Evolutionary conservation across 2,888 invertebrate species (phyloP).

Genomic region (Dendrolimus houi): DNA sequence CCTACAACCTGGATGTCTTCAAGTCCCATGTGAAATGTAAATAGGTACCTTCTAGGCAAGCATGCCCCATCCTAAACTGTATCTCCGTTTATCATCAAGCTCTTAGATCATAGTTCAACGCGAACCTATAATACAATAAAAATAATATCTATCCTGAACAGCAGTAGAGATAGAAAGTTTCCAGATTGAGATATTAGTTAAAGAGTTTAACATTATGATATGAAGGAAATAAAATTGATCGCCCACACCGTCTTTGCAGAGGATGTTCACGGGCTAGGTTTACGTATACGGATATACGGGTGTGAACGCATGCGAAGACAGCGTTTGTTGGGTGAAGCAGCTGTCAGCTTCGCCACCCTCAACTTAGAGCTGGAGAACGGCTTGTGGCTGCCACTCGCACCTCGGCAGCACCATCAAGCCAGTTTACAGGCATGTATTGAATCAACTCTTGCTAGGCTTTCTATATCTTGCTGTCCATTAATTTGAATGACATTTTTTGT

Average conservation of each 20-base stretch:
- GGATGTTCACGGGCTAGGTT: conserved; percentile 94
- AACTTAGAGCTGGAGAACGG: conserved; percentile 94
- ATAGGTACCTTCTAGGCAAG: too few species aligned
- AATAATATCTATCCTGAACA: too few species aligned
- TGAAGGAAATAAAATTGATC: too few species aligned
- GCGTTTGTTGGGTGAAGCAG: conserved; percentile 92
- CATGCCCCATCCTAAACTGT: too few species aligned
- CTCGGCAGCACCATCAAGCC: conserved; percentile 69
- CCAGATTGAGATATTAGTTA: too few species aligned
- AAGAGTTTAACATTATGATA: too few species aligned
- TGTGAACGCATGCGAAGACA: conserved; percentile 95
- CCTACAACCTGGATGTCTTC: too few species aligned
- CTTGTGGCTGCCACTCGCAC: conserved; percentile 91
- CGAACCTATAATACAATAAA: too few species aligned
- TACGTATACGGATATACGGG: conserved; percentile 92
- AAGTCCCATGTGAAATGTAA: too few species aligned
- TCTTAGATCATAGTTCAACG: too few species aligned
- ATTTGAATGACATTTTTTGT: neutral
- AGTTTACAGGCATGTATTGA: conserved; percentile 35
- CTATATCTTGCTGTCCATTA: neutral
- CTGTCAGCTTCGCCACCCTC: conserved; percentile 92
- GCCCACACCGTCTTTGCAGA: conserved; percentile 64
- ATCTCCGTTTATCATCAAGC: too few species aligned
- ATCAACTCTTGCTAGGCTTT: neutral
- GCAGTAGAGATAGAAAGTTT: too few species aligned